phyloP scores from a whole-genome alignment of 2,888 invertebrate genomes.

The Himalopsyche kuldschensis region DNA sequence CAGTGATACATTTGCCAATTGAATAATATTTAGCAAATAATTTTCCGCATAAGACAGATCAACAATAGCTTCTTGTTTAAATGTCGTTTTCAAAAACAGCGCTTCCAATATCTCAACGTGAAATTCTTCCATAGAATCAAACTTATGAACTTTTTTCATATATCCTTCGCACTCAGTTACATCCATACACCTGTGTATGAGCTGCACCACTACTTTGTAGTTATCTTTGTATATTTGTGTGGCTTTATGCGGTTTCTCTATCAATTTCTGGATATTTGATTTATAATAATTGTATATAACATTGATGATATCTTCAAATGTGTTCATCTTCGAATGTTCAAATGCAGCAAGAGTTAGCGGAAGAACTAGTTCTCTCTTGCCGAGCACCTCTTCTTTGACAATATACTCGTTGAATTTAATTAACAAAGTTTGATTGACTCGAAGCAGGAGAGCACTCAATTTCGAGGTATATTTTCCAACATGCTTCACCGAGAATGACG shows the following conservation, averaged over 20 bases:
- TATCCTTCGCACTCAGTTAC: constrained; percentile 59
- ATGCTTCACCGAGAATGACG: constrained; percentile 56
- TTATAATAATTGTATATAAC: constrained; percentile 64
- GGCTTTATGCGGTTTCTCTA: constrained; percentile 72
- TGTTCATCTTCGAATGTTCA: constrained; percentile 49
- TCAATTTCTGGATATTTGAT: constrained; percentile 62
- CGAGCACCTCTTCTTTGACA: constrained; percentile 51
- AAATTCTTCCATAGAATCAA: constrained; percentile 62
- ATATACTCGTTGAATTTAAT: constrained; percentile 55
- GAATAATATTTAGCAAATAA: constrained; percentile 59
- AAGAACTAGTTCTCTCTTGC: constrained; percentile 66
- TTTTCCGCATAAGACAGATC: constrained; percentile 43
- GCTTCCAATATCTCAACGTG: constrained; percentile 61
- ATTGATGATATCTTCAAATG: constrained; percentile 54
- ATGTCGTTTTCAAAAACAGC: constrained; percentile 58
- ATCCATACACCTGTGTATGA: constrained; percentile 65
- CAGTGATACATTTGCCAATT: constrained; percentile 55
- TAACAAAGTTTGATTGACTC: constrained; percentile 55
- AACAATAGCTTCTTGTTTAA: constrained; percentile 43
- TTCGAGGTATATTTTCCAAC: constrained; percentile 61
- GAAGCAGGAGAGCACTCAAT: constrained; percentile 62
- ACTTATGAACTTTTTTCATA: constrained; percentile 64
- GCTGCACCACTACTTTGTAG: constrained; percentile 59
- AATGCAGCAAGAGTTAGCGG: constrained; percentile 60
- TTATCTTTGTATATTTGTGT: constrained; percentile 66